Percentiles rank a stretch among this genome's conserved stretches.
Evolutionary conservation across 2,888 invertebrate genomes (phyloP).

Genomic region (Lasioglossum morio): DNA sequence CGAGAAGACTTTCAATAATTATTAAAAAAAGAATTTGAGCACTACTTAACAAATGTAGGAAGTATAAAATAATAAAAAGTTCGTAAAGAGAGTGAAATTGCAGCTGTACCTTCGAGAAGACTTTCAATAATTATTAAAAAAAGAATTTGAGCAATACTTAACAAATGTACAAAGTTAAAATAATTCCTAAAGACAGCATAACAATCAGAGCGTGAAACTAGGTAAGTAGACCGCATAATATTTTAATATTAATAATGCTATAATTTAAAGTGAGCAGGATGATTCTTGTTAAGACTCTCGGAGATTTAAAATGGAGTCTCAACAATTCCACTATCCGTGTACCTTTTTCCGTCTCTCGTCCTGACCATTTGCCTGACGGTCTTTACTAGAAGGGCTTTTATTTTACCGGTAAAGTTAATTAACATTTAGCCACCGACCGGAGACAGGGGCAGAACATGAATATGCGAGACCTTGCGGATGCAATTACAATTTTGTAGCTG

Average conservation of each 20-base stretch:
- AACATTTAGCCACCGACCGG: constrained; percentile 45
- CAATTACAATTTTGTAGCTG: constrained; percentile 47
- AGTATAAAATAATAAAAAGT: too few relatives aligned
- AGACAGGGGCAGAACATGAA: constrained; percentile 33
- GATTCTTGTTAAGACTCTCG: neutral
- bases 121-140: too few relatives aligned
- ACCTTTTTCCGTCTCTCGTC: neutral
- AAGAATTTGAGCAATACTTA: too few relatives aligned
- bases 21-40: too few relatives aligned
- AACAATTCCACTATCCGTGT: neutral
- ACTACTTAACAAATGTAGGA: too few relatives aligned
- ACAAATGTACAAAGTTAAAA: too few relatives aligned
- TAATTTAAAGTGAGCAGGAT: neutral
- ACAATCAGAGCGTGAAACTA: too few relatives aligned
- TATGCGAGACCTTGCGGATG: constrained; percentile 33
- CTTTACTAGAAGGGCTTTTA: constrained; percentile 26
- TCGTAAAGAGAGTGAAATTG: too few relatives aligned
- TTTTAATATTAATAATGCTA: neutral
- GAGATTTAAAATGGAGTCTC: neutral
- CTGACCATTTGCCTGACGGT: neutral
- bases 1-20: too few relatives aligned
- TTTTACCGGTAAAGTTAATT: constrained; percentile 49
- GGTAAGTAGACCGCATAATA: neutral
- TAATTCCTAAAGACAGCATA: too few relatives aligned
- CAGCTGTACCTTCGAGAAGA: too few relatives aligned